phyloP scores from a whole-genome alignment of 1,140 invertebrate genomes.

The Antheraea pernyi region DNA sequence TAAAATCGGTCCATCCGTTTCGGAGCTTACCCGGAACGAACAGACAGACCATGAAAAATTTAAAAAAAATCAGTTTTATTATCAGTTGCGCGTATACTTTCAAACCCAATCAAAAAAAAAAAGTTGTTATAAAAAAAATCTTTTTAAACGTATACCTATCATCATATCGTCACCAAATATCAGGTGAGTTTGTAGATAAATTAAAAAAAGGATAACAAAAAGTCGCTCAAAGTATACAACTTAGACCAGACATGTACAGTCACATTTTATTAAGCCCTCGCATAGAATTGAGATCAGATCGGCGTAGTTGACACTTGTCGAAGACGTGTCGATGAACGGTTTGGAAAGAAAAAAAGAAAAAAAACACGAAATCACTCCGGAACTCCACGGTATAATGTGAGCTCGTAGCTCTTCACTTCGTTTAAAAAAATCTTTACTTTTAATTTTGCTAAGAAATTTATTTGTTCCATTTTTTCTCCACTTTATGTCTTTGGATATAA shows the following conservation, averaged over 20 bases:
- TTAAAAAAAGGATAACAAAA: no score
- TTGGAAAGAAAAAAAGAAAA: neutral
- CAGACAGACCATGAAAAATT: no score
- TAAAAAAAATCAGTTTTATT: no score
- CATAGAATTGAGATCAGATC: slow-evolving; percentile 52
- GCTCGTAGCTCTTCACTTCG: neutral
- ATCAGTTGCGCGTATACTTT: no score
- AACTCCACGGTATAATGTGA: neutral
- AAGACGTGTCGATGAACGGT: slow-evolving; percentile 33
- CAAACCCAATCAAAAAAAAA: no score
- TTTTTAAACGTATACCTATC: no score
- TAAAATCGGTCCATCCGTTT: no score
- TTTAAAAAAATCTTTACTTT: neutral
- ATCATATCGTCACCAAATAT: no score
- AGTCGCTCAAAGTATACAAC: neutral
- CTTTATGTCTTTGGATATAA: no score
- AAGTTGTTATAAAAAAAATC: no score
- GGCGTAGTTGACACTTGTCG: slow-evolving; percentile 55
- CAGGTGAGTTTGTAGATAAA: no score
- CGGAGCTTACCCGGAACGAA: no score
- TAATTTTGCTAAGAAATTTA: neutral
- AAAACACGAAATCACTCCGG: neutral
- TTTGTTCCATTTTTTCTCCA: neutral
- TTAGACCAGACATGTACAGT: slow-evolving; percentile 22
- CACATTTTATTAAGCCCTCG: slow-evolving; percentile 68